phyloP scores from a whole-genome alignment of 2,888 invertebrate species.

The Pristionchus fissidentatus region DNA sequence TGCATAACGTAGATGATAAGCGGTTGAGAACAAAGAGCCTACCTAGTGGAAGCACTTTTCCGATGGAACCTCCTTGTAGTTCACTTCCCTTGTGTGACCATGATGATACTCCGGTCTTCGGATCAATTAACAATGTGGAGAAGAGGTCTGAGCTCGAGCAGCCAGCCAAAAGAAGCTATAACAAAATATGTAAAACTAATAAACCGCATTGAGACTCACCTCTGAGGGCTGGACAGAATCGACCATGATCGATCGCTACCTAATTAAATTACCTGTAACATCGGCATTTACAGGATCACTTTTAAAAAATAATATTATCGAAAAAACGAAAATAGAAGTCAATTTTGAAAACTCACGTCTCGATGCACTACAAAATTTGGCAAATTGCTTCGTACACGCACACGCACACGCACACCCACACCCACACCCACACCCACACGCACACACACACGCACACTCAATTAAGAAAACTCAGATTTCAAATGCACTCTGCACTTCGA shows the following conservation, averaged over 20 bases:
- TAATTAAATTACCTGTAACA: background rate
- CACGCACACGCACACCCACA: too few relatives aligned
- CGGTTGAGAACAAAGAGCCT: background rate
- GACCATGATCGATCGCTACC: background rate
- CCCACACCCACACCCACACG: too few relatives aligned
- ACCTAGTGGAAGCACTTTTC: conserved; percentile 63
- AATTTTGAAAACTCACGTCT: too few relatives aligned
- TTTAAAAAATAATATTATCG: background rate
- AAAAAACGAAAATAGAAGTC: too few relatives aligned
- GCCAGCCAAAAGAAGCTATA: conserved; percentile 57
- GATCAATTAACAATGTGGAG: conserved; percentile 66
- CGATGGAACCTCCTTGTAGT: conserved; percentile 63
- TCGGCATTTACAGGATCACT: background rate
- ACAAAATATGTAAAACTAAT: too few relatives aligned
- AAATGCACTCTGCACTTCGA: too few relatives aligned
- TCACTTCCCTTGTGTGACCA: conserved; percentile 71
- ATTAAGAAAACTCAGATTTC: too few relatives aligned
- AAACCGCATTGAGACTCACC: background rate
- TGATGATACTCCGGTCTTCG: conserved; percentile 64
- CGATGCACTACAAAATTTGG: too few relatives aligned
- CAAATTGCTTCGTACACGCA: too few relatives aligned
- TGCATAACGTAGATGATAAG: too few relatives aligned
- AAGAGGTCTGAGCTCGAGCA: conserved; percentile 61
- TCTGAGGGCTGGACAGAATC: conserved; percentile 9
- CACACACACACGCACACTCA: too few relatives aligned